Evolutionary conservation across 2,797 vertebrate species (phyloP).

Genomic region (Channallabes apus): DNA sequence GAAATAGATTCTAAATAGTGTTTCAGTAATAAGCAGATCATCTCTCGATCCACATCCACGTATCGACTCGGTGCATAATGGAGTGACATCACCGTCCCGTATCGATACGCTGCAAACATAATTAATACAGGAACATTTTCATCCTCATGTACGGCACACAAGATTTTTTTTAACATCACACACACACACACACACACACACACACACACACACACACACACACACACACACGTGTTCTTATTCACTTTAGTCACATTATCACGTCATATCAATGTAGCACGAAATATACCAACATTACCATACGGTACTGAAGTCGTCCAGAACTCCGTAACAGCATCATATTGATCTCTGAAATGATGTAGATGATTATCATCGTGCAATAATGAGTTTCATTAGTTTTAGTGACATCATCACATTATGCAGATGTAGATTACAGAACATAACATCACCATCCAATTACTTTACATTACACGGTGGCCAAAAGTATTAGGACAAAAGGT

Average conservation of each 20-base stretch:
- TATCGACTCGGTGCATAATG: constrained; percentile 6
- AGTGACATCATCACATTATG: background rate
- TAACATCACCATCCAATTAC: background rate
- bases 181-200: too few relatives aligned
- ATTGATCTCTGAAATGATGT: background rate
- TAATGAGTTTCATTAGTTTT: background rate
- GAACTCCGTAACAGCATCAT: background rate
- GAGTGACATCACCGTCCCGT: background rate
- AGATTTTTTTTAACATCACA: too few relatives aligned
- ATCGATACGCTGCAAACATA: background rate
- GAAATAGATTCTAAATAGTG: background rate
- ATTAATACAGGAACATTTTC: background rate
- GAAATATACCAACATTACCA: background rate
- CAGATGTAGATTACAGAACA: too few relatives aligned
- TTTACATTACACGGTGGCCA: background rate
- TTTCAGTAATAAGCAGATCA: constrained; percentile 12
- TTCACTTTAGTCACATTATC: background rate
- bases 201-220: too few relatives aligned
- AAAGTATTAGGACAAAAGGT: too few relatives aligned
- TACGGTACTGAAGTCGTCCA: background rate
- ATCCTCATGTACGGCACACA: background rate
- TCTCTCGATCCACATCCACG: background rate
- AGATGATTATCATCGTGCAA: background rate
- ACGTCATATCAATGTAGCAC: background rate
- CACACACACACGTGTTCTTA: background rate